Conservation (phyloP, 2,113 vertebrate species). For the Oceanites oceanicus region DNA sequence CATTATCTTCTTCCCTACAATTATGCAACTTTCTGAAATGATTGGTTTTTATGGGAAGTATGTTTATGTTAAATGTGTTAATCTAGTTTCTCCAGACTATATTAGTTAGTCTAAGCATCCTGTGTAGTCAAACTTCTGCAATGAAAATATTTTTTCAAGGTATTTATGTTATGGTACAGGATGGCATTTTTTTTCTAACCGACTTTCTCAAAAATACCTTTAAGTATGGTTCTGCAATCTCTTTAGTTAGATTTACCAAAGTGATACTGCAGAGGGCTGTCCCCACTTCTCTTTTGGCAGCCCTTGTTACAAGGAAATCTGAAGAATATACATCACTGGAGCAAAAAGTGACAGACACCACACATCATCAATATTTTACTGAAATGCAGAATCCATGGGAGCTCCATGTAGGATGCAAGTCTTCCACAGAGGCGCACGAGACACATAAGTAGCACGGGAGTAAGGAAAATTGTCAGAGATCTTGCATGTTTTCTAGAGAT, state of each 20-base stretch:
- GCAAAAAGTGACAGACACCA: background rate
- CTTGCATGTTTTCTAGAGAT: background rate
- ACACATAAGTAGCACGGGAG: background rate
- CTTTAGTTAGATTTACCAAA: background rate
- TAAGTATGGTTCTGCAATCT: background rate
- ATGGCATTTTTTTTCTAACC: background rate
- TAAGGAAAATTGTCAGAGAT: background rate
- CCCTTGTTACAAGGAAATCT: background rate
- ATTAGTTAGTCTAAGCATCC: background rate
- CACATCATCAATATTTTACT: background rate
- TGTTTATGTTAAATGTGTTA: background rate
- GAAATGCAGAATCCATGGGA: background rate
- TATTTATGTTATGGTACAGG: background rate
- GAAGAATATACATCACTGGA: background rate
- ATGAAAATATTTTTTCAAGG: background rate
- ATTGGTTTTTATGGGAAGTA: background rate
- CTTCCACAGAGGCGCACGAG: too few species aligned
- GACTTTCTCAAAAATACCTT: background rate
- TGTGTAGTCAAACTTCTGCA: background rate
- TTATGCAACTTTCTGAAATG: background rate
- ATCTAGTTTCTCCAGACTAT: background rate
- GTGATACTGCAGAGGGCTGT: background rate
- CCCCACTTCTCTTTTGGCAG: background rate
- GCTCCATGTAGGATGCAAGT: accelerated
- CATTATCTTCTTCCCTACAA: background rate